Percentiles rank a stretch among this genome's conserved stretches.
Evolutionary conservation across 2,888 invertebrate genomes (phyloP).

Genomic region (Catocala fraxini): DNA sequence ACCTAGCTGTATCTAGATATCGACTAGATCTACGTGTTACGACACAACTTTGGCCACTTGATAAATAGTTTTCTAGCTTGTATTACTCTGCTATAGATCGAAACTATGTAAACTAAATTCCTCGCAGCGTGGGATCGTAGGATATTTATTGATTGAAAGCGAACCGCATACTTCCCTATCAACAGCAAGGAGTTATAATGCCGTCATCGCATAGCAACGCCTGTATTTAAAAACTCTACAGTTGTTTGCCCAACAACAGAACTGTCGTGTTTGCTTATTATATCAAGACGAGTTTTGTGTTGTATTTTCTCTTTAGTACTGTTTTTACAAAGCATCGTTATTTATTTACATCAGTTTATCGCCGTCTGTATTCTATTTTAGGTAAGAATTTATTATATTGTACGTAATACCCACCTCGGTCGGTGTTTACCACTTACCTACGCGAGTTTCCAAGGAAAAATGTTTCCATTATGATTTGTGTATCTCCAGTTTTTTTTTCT

Average conservation of each 20-base stretch:
- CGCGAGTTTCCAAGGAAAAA: conserved; percentile 11
- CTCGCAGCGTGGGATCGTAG: background rate
- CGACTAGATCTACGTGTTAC: conserved; percentile 14
- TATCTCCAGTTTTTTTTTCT: too few species aligned
- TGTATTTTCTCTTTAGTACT: conserved; percentile 27
- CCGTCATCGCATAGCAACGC: conserved; percentile 57
- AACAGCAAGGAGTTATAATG: conserved; percentile 27
- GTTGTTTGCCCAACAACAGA: conserved; percentile 52
- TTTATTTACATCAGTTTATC: conserved; percentile 38
- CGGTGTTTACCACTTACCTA: too few species aligned
- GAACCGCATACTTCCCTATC: conserved; percentile 19
- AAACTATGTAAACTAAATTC: too few species aligned
- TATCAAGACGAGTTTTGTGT: conserved; percentile 24
- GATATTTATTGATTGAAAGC: conserved; percentile 36
- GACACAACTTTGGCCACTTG: conserved; percentile 15
- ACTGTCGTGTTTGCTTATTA: conserved; percentile 40
- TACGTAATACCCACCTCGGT: background rate
- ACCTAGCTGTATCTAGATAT: conserved; percentile 9
- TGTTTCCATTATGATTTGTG: conserved; percentile 12
- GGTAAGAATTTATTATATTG: conserved; percentile 46
- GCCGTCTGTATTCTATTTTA: conserved; percentile 35
- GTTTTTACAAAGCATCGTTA: conserved; percentile 39
- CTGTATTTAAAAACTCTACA: conserved; percentile 50
- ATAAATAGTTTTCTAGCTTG: background rate
- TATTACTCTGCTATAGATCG: too few species aligned